phyloP scores from a whole-genome alignment of 2,797 vertebrate genomes.

The Manis pentadactyla region DNA sequence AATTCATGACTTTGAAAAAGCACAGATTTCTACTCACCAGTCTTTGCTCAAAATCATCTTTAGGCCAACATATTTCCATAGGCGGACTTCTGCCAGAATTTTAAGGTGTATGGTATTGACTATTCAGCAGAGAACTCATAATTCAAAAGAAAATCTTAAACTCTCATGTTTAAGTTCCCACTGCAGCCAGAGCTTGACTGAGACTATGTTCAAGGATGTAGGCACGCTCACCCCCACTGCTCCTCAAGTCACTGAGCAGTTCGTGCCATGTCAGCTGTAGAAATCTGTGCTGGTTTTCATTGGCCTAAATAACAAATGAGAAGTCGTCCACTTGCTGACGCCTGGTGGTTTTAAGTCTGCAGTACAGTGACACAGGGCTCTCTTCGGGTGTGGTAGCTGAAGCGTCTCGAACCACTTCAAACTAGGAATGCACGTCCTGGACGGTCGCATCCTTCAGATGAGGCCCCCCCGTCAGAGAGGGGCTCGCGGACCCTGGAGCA shows the following conservation, averaged over 20 bases:
- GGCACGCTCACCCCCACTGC: too few species aligned
- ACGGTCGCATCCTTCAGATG: neutral
- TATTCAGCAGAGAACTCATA: constrained; percentile 16
- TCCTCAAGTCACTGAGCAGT: neutral
- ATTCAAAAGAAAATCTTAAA: neutral
- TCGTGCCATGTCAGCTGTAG: neutral
- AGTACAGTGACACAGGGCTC: neutral
- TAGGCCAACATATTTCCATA: neutral
- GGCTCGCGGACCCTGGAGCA: neutral
- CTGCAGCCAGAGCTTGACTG: neutral
- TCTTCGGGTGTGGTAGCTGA: neutral
- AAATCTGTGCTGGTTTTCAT: neutral
- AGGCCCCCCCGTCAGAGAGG: neutral
- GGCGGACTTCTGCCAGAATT: constrained; percentile 8
- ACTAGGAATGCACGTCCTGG: neutral
- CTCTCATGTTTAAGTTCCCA: neutral
- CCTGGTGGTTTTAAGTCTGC: neutral
- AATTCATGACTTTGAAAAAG: neutral
- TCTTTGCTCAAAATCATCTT: too few species aligned
- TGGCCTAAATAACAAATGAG: neutral
- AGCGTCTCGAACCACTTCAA: neutral
- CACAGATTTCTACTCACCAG: too few species aligned
- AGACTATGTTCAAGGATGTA: neutral
- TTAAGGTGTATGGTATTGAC: constrained; percentile 23
- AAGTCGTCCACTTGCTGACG: neutral